Percentiles rank a stretch among this genome's conserved stretches.
Conservation (phyloP, 2,888 invertebrate genomes). For the Mimas tiliae region DNA sequence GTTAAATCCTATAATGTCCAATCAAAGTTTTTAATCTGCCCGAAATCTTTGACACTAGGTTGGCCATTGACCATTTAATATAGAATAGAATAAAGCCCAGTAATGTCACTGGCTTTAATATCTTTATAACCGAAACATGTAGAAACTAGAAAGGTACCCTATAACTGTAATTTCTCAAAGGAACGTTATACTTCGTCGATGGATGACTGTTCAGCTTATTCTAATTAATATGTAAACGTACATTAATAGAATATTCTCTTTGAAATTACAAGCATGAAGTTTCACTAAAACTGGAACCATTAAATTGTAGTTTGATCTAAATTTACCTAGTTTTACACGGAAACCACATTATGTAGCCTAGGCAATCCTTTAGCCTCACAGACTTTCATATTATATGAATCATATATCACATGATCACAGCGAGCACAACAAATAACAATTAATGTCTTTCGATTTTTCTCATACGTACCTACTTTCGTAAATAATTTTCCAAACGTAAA, state of each 20-base stretch:
- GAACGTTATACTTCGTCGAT: not conserved
- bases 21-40: too few species aligned
- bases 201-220: not conserved
- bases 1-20: too few species aligned
- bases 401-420: not conserved
- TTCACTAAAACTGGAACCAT: not conserved
- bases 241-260: conserved; percentile 11
- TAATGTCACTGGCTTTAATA: too few species aligned
- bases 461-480: not conserved
- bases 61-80: too few species aligned
- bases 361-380: not conserved
- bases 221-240: not conserved
- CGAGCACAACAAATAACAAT: too few species aligned
- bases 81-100: too few species aligned
- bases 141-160: not conserved
- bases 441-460: not conserved
- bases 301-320: not conserved
- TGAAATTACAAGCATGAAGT: conserved; percentile 2
- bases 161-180: not conserved
- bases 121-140: too few species aligned
- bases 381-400: too few species aligned
- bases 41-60: too few species aligned
- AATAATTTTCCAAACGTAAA: conserved; percentile 8
- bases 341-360: not conserved
- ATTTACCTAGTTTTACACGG: not conserved